These are phyloP conservation scores for Calidris pygmaea DNA, from an alignment of 2,113 vertebrate genomes.

Conservation along the genomic window DNA sequence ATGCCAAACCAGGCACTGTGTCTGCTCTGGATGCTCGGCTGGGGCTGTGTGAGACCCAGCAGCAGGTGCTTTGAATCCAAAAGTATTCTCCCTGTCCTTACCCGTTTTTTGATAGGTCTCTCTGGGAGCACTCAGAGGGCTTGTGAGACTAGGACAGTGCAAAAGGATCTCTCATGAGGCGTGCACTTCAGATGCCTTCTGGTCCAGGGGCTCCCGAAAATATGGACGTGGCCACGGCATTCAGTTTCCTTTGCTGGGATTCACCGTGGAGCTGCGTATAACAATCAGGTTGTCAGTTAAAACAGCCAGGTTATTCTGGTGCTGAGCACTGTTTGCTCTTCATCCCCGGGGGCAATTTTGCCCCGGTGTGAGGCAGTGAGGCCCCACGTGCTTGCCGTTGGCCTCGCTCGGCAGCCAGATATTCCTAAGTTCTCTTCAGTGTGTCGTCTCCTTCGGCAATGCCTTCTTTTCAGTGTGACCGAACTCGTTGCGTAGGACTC, in stretches of 20 bases:
- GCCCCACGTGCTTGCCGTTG: neutral
- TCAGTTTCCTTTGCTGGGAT: neutral
- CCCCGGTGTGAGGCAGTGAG: neutral
- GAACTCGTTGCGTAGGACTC: conserved; percentile 8
- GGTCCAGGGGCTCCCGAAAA: neutral
- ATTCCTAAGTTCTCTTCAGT: neutral
- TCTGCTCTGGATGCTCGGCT: neutral
- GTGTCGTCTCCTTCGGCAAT: neutral
- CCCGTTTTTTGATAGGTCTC: neutral
- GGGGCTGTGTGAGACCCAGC: neutral
- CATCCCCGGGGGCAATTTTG: neutral
- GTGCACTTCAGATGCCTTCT: neutral
- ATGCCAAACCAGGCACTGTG: neutral
- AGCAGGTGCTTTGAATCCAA: neutral
- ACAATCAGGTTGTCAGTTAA: neutral
- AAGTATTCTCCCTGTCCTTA: neutral
- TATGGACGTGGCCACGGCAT: neutral
- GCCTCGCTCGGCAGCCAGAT: neutral
- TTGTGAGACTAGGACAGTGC: neutral
- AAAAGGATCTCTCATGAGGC: neutral
- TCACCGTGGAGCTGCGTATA: neutral
- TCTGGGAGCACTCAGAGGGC: neutral
- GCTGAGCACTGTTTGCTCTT: neutral
- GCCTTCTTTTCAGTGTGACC: neutral
- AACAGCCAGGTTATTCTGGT: neutral